A percentile compares a stretch with the other conserved stretches of the same genome.
phyloP scores from a whole-genome alignment of 2,888 invertebrate species.

The Tryphoninae sp. region DNA sequence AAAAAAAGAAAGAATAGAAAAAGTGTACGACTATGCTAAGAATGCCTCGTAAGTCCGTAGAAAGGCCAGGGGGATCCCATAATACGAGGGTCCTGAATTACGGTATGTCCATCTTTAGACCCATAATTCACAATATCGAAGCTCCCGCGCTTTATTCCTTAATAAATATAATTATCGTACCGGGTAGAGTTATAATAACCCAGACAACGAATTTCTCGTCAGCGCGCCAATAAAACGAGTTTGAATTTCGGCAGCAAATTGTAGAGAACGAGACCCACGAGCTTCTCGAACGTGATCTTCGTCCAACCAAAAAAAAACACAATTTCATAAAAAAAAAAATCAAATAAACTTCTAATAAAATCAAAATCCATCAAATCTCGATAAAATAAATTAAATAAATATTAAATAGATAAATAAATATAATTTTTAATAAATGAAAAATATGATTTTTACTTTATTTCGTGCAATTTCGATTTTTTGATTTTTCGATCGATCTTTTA shows the following conservation, averaged over 20 bases:
- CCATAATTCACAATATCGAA: conserved; percentile 58
- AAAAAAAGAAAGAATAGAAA: neutral
- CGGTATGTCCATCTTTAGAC: conserved; percentile 58
- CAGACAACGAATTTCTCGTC: conserved; percentile 48
- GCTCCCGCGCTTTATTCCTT: conserved; percentile 66
- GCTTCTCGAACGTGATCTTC: conserved; percentile 15
- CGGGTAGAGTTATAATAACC: conserved; percentile 60
- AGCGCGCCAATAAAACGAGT: conserved; percentile 60
- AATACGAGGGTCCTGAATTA: conserved; percentile 55
- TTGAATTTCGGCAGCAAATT: conserved; percentile 60
- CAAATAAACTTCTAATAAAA: too few relatives aligned
- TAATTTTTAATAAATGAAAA: too few relatives aligned
- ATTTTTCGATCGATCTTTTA: too few relatives aligned
- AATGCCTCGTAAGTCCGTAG: conserved; percentile 13
- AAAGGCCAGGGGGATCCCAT: conserved; percentile 35
- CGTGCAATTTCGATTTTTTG: too few relatives aligned
- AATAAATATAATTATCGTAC: conserved; percentile 67
- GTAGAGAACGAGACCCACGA: conserved; percentile 33
- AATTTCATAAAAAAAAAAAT: too few relatives aligned
- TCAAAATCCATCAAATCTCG: too few relatives aligned
- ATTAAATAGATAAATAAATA: too few relatives aligned
- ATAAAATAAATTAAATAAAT: too few relatives aligned
- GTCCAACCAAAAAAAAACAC: neutral
- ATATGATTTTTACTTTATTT: too few relatives aligned
- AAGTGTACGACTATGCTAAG: neutral